Evolutionary conservation across 1,140 invertebrate species (phyloP).

Genomic region (Dendroctonus valens): DNA sequence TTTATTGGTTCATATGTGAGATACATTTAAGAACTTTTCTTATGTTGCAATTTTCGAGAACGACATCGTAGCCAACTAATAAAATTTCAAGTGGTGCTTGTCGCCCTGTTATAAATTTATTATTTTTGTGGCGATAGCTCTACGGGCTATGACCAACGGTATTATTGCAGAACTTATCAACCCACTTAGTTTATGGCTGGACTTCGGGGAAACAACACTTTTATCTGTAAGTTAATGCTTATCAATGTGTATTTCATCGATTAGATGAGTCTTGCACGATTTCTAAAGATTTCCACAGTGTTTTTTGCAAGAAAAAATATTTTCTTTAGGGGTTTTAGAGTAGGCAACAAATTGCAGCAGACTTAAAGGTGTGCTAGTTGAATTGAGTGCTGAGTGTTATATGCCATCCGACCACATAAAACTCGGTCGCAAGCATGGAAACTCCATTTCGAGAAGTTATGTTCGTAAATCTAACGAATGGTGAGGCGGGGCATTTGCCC

Average conservation of each 20-base stretch:
- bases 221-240: too few species aligned
- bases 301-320: too few species aligned
- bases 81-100: slow-evolving; percentile 12
- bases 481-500: background rate
- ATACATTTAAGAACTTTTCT: background rate
- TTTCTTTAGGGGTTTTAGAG: background rate
- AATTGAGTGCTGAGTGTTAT: slow-evolving; percentile 17
- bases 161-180: slow-evolving; percentile 14
- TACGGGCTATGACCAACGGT: background rate
- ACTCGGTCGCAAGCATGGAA: slow-evolving; percentile 27
- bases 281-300: too few species aligned
- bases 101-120: slow-evolving; percentile 10
- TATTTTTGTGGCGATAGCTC: slow-evolving; percentile 4
- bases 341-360: slow-evolving; percentile 11
- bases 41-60: slow-evolving; percentile 4
- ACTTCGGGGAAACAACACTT: too few species aligned
- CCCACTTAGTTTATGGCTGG: background rate
- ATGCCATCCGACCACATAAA: slow-evolving; percentile 18
- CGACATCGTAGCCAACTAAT: slow-evolving; percentile 3
- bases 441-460: slow-evolving; percentile 28
- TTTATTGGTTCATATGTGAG: too few species aligned
- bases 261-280: too few species aligned
- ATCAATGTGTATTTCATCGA: too few species aligned
- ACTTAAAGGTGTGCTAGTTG: slow-evolving; percentile 7
- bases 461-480: slow-evolving; percentile 24